Evolutionary conservation across 2,888 invertebrate species (phyloP).

Genomic region (Marasmarcha lunaedactyla): DNA sequence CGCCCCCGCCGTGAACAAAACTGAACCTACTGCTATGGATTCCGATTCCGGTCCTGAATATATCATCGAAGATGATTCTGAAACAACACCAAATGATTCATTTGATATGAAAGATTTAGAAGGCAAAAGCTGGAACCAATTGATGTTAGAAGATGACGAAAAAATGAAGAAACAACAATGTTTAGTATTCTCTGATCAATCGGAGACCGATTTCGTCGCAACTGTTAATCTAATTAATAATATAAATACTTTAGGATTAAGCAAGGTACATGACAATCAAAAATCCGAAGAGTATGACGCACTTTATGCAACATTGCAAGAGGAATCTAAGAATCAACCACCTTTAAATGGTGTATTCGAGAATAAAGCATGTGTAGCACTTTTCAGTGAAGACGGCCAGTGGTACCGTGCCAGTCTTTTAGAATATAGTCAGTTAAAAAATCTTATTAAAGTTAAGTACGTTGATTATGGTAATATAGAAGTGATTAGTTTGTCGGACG

Average conservation of each 20-base stretch:
- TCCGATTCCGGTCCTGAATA: constrained; percentile 42
- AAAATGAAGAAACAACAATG: constrained; percentile 18
- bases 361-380: constrained; percentile 73
- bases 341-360: constrained; percentile 47
- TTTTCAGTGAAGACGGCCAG: constrained; percentile 68
- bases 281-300: constrained; percentile 46
- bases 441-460: constrained; percentile 72
- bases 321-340: constrained; percentile 41
- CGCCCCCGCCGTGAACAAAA: constrained; percentile 16
- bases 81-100: constrained; percentile 24
- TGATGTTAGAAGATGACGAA: constrained; percentile 33
- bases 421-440: constrained; percentile 45
- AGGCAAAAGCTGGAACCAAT: constrained; percentile 37
- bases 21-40: constrained; percentile 17
- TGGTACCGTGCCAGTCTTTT: constrained; percentile 81
- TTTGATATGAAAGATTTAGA: constrained; percentile 23
- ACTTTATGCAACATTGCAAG: constrained; percentile 62
- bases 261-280: constrained; percentile 42
- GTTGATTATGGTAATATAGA: constrained; percentile 82
- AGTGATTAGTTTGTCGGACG: constrained; percentile 43
- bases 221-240: constrained; percentile 40
- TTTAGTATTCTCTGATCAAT: constrained; percentile 25
- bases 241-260: constrained; percentile 33
- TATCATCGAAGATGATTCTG: constrained; percentile 31
- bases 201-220: constrained; percentile 32